Conservation (phyloP, 2,797 vertebrate genomes). For the Trematomus bernacchii region DNA sequence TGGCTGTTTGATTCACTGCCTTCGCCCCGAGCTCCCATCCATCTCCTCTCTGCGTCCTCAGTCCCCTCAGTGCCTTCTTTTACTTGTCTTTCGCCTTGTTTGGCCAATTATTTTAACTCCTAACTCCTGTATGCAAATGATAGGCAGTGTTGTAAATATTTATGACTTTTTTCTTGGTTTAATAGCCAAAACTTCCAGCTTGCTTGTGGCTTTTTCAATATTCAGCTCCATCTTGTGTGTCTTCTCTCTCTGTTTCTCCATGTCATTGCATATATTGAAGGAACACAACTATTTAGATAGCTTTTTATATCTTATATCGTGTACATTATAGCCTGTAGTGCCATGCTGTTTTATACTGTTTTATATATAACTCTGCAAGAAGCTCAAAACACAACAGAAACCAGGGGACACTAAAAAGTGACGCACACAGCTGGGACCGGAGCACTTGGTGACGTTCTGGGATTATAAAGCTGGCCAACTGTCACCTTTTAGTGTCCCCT, state of each 20-base stretch:
- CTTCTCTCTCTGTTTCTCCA: not conserved
- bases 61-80: not conserved
- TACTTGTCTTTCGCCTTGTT: not conserved
- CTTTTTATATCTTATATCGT: too few relatives aligned
- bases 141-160: slow-evolving; percentile 30
- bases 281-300: not conserved
- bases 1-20: slow-evolving; percentile 23
- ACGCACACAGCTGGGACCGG: too few relatives aligned
- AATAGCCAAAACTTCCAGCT: slow-evolving; percentile 11
- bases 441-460: too few relatives aligned
- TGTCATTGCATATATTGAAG: not conserved
- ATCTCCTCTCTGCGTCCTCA: slow-evolving; percentile 24
- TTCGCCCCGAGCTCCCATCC: slow-evolving; percentile 21
- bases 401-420: too few relatives aligned
- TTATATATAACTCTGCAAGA: too few relatives aligned
- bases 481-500: too few relatives aligned
- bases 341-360: too few relatives aligned
- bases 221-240: not conserved
- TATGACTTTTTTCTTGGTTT: slow-evolving; percentile 18
- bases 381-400: too few relatives aligned
- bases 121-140: slow-evolving; percentile 9
- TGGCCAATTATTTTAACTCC: not conserved
- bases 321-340: too few relatives aligned
- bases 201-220: slow-evolving; percentile 3
- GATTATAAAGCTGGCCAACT: too few relatives aligned